Evolutionary conservation across 1,140 invertebrate species (phyloP).

Genomic region (Armadillidium nasatum): DNA sequence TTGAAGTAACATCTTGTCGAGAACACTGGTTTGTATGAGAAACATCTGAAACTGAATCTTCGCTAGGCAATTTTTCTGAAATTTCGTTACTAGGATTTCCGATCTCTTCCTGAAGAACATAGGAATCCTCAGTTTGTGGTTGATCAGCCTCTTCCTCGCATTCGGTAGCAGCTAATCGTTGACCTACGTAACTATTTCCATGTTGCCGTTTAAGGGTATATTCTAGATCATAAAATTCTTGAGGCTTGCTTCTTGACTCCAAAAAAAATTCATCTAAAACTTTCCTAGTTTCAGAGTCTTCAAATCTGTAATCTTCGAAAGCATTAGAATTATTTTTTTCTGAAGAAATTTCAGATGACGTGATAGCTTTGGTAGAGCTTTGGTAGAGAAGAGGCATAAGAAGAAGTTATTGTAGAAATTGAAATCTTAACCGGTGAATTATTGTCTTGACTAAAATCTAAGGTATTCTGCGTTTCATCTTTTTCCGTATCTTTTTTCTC

Average conservation of each 20-base stretch:
- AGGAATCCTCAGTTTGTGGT: constrained; percentile 28
- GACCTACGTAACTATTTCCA: constrained; percentile 72
- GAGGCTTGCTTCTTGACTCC: constrained; percentile 55
- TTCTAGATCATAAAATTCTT: constrained; percentile 64
- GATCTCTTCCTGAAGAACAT: constrained; percentile 16
- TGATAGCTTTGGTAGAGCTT: neutral
- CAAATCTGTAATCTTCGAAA: constrained; percentile 64
- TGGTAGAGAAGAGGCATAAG: constrained; percentile 35
- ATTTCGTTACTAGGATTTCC: constrained; percentile 28
- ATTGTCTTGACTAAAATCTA: neutral
- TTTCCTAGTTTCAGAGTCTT: constrained; percentile 84
- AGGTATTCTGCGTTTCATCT: neutral
- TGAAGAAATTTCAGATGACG: constrained; percentile 20
- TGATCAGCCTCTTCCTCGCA: constrained; percentile 51
- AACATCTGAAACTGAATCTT: too few relatives aligned
- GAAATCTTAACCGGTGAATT: constrained; percentile 32
- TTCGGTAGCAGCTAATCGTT: constrained; percentile 61
- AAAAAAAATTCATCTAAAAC: constrained; percentile 88
- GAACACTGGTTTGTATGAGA: too few relatives aligned
- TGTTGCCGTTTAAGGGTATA: constrained; percentile 71
- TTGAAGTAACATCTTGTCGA: too few relatives aligned
- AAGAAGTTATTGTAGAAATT: constrained; percentile 43
- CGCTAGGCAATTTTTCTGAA: constrained; percentile 18
- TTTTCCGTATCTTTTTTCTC: neutral
- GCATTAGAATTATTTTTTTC: neutral